Conservation (phyloP, 2,113 vertebrate genomes). For the Ellobius talpinus region DNA sequence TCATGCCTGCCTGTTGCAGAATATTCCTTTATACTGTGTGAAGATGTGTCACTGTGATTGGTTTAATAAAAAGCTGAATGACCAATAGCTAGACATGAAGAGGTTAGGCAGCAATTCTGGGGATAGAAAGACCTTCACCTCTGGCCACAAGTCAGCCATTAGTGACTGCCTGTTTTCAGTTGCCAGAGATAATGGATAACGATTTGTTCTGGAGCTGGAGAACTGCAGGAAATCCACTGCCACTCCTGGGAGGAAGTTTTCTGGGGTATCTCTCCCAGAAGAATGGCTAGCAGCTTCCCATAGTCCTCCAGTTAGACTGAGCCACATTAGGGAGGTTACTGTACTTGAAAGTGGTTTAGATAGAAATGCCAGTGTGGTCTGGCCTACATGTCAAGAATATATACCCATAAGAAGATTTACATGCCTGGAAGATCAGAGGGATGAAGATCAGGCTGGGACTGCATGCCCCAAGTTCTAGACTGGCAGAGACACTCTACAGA, state of each 20-base stretch:
- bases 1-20: neutral
- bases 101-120: too few species aligned
- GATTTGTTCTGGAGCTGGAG: neutral
- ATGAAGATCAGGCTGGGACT: neutral
- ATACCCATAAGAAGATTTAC: neutral
- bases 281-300: neutral
- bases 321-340: neutral
- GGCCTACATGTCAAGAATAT: neutral
- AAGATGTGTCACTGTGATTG: too few species aligned
- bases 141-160: neutral
- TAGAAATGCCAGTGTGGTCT: neutral
- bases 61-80: too few species aligned
- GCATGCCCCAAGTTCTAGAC: neutral
- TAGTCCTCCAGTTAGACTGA: neutral
- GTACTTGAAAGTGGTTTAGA: neutral
- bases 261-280: neutral
- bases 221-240: neutral
- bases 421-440: neutral
- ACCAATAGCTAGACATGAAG: too few species aligned
- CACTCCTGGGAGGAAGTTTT: neutral
- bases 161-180: neutral
- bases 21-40: too few species aligned
- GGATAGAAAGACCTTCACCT: neutral
- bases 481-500: neutral
- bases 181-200: neutral